These are phyloP conservation scores for Callipepla californica DNA, from an alignment of 2,113 vertebrate species.

Conservation along the genomic window DNA sequence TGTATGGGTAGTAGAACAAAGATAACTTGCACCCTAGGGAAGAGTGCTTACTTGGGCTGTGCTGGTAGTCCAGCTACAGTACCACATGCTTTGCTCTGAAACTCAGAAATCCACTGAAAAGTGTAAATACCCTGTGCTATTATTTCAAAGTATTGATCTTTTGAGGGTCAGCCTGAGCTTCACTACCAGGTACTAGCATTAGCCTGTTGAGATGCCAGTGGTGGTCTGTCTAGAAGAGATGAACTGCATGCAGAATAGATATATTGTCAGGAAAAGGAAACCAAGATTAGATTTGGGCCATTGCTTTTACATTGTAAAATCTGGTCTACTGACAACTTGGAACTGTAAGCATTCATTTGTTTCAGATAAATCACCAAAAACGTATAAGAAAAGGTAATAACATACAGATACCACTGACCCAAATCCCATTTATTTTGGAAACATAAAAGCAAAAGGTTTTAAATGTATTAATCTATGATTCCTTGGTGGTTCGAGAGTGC, in stretches of 20 bases:
- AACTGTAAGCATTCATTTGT: not conserved
- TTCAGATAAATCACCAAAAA: constrained; percentile 6
- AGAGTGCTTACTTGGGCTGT: accelerated
- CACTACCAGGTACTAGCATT: not conserved
- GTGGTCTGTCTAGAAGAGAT: not conserved
- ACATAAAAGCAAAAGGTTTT: constrained; percentile 10
- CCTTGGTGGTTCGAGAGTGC: not conserved
- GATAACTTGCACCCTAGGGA: not conserved
- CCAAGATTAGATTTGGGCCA: not conserved
- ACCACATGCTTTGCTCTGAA: accelerated
- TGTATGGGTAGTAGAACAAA: not conserved
- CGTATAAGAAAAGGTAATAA: not conserved
- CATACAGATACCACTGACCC: not conserved
- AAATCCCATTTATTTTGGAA: not conserved
- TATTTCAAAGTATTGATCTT: not conserved
- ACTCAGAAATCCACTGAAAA: not conserved
- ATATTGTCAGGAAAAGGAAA: not conserved
- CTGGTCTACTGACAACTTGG: not conserved
- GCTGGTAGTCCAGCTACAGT: not conserved
- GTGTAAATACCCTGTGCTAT: not conserved
- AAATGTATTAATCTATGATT: not conserved
- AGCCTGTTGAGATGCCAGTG: not conserved
- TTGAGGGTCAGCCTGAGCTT: not conserved
- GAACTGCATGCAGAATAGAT: accelerated
- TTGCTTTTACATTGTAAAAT: accelerated